Conservation (phyloP, 2,113 vertebrate genomes). For the Panurus biarmicus region DNA sequence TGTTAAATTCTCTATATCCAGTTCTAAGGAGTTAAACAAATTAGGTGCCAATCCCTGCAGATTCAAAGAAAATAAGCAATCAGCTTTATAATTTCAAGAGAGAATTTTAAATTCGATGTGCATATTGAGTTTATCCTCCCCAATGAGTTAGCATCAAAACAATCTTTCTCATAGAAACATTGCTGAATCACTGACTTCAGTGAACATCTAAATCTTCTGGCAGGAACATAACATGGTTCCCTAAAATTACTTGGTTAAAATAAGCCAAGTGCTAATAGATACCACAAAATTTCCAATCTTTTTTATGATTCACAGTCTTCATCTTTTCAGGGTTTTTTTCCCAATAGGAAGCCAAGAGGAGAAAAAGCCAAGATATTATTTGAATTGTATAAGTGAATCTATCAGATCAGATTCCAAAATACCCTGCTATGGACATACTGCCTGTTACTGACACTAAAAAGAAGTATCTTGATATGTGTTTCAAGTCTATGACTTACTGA, state of each 20-base stretch:
- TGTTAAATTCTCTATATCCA: not conserved
- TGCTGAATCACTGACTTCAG: not conserved
- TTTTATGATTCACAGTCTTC: not conserved
- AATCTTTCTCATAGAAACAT: not conserved
- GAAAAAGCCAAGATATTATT: conserved; percentile 8
- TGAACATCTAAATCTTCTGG: not conserved
- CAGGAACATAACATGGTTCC: not conserved
- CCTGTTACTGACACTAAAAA: not conserved
- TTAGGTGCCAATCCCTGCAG: not conserved
- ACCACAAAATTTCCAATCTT: not conserved
- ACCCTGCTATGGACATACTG: not conserved
- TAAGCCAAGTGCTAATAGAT: not conserved
- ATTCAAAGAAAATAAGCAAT: not conserved
- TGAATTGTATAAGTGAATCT: not conserved
- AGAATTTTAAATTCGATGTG: not conserved
- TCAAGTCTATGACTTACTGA: not conserved
- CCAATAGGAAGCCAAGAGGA: not conserved
- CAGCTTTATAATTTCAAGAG: not conserved
- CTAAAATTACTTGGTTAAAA: conserved; percentile 5
- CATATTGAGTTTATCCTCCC: not conserved
- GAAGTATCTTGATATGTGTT: not conserved
- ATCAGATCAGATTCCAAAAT: not conserved
- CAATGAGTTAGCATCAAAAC: not conserved
- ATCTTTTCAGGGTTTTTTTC: not conserved
- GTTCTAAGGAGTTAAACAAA: not conserved